Base-by-base conservation (phyloP, 2,113 vertebrate genomes). In the Eurypyga helias region DNA sequence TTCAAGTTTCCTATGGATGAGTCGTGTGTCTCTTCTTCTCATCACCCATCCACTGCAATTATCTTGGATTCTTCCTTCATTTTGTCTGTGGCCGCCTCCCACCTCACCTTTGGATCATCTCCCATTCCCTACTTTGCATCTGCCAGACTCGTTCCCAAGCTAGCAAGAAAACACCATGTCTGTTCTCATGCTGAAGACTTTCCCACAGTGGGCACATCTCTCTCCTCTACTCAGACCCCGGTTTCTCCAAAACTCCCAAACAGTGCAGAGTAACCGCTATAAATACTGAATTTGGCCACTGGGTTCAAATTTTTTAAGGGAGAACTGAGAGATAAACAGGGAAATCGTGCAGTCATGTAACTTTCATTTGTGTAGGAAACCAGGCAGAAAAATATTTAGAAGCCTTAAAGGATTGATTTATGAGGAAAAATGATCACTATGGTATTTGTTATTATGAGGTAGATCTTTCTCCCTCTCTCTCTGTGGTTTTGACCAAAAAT, bases 401-500 rank as follows among this genome's bases (percentile, higher is more conserved):
- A 76, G 25, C 41, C 87, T 90, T 57, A 85, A 94, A 76, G 34
- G 36, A 77, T 11, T 72, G 78, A 54, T 93, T 90, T 96, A 91
- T 70, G 75, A 80, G 54, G 87, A 91, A 94, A 88, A 82, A 89
- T 76, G 84, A 96, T 88, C 78, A 34, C 52, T 65, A 25, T 80
- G 69, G 51, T 89, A 83, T 94, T 95, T 93, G 41, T 86, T 95
- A 79, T 89, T 71, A 55, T n/a, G 83, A 93, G 70, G 86, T 71
- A 64, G 65, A 25, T 67, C 46, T 2, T n/a, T 81, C 58, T 96
- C 38, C 38, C 28, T 60, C 58, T 93, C 24, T 72, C 43, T 83
- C 54, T 69, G 78, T 85, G 75, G 75, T 86, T 94, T 95, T 90
- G 61, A 91, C 78, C 54, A 94, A 90, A 91, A 95, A 93, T 95